Conservation (phyloP, 2,797 vertebrate species). For the Dendrocincla fuliginosa region DNA sequence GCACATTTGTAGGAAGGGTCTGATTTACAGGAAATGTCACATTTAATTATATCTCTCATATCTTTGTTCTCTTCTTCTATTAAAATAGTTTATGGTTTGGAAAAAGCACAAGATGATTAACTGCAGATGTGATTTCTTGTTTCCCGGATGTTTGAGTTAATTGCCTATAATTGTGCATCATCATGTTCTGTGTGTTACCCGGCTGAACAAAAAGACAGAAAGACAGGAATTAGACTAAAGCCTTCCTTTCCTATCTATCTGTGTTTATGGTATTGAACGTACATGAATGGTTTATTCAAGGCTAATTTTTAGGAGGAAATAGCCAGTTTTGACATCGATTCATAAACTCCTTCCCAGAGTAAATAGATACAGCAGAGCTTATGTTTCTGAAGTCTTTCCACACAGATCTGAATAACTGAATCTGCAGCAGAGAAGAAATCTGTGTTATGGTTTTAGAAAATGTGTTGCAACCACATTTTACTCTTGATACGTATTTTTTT, state of each 20-base stretch:
- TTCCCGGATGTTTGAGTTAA: slow-evolving; percentile 34
- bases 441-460: not conserved
- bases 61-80: not conserved
- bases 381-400: not conserved
- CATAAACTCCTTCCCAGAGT: not conserved
- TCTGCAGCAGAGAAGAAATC: not conserved
- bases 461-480: not conserved
- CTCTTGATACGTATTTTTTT: not conserved
- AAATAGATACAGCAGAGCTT: not conserved
- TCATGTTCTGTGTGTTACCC: not conserved
- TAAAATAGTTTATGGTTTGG: not conserved
- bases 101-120: slow-evolving; percentile 45
- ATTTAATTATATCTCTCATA: not conserved
- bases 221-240: not conserved
- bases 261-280: not conserved
- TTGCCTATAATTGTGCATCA: slow-evolving; percentile 9
- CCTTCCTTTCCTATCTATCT: not conserved
- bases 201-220: not conserved
- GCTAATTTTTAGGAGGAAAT: not conserved
- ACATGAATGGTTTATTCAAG: not conserved
- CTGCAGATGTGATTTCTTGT: slow-evolving; percentile 43
- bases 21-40: slow-evolving; percentile 28
- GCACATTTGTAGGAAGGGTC: not conserved
- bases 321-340: not conserved
- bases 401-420: not conserved